Evolutionary conservation across 2,888 invertebrate genomes (phyloP), one percentile per base, ranked within the genome.

Genomic region (Pseudococcus viburni): DNA sequence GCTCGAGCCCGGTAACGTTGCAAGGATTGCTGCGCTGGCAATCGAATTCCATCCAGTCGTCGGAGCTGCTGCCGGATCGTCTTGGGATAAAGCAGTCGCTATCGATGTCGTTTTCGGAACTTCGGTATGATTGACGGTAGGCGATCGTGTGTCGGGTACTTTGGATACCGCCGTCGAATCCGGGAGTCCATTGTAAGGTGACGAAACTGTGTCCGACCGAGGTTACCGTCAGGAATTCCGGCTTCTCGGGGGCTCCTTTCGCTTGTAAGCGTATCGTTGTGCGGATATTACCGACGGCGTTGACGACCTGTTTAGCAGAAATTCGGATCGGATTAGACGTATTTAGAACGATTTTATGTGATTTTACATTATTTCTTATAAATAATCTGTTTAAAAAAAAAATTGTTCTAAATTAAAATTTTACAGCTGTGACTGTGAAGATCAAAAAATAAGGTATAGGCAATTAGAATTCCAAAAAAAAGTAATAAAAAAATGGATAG

Each of bases 131-230:
- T 46, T 95, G 94, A 80, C 95, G 94, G 91, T 96, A 97, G 51
- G 95, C 94, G n/a, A 97, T 95, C 91, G 96, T 96, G 92, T 96
- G 97, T 91, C 96, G 97, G 0, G 97, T 97, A 90, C 95, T 96
- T 84, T 94, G 94, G 88, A 97, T 92, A 0, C 98, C 98, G 0
- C 98, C 98, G 91, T 98, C 96, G 91, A 98, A 98, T 0, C 97
- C 97, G 0, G 96, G 94, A 91, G 96, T 96, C 97, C 97, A 98
- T 89, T 94, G 94, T 26, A 98, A 92, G 0, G 96, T 95, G 0
- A 97, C 96, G 91, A 94, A 96, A 88, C 95, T 95, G 17, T 95
- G 95, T 0, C 96, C 96, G 0, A 95, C 94, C 91, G 95, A 95
- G 89, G 95, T 93, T 12, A 95, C 94, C 3, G 94, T 93, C 39